Conservation (phyloP, 2,888 invertebrate species). For the Andrena chrysosceles region DNA sequence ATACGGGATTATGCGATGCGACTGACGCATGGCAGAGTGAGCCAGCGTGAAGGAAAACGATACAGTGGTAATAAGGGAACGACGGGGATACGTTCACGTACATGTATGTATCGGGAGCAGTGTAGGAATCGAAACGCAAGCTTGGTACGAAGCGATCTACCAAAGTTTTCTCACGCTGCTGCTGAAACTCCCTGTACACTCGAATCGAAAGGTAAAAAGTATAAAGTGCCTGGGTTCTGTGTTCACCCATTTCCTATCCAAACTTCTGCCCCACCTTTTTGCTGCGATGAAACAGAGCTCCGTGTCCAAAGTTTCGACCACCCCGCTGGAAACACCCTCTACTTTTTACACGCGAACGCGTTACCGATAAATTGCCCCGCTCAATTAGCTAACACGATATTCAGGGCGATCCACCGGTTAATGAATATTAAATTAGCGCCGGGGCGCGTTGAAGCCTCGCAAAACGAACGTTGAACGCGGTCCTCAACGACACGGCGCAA, state of each 20-base stretch:
- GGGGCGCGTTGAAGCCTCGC: conserved; percentile 19
- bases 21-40: conserved; percentile 24
- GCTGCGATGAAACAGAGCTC: neutral
- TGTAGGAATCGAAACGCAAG: too few relatives aligned
- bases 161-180: too few relatives aligned
- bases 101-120: neutral
- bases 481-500: neutral
- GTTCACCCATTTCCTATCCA: too few relatives aligned
- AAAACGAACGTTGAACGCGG: conserved; percentile 6
- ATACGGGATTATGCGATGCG: conserved; percentile 39
- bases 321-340: neutral
- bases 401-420: conserved; percentile 23
- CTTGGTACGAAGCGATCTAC: too few relatives aligned
- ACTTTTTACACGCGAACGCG: neutral
- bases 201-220: too few relatives aligned
- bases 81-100: neutral
- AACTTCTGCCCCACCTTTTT: too few relatives aligned
- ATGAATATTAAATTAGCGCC: conserved; percentile 55
- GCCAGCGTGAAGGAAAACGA: neutral
- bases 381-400: conserved; percentile 29
- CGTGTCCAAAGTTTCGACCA: neutral
- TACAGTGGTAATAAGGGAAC: neutral
- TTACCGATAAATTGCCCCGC: conserved; percentile 7
- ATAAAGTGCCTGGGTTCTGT: too few relatives aligned
- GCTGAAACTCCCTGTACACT: too few relatives aligned